Conservation (phyloP, 2,113 vertebrate species). For the Paraplagusia blochii region DNA sequence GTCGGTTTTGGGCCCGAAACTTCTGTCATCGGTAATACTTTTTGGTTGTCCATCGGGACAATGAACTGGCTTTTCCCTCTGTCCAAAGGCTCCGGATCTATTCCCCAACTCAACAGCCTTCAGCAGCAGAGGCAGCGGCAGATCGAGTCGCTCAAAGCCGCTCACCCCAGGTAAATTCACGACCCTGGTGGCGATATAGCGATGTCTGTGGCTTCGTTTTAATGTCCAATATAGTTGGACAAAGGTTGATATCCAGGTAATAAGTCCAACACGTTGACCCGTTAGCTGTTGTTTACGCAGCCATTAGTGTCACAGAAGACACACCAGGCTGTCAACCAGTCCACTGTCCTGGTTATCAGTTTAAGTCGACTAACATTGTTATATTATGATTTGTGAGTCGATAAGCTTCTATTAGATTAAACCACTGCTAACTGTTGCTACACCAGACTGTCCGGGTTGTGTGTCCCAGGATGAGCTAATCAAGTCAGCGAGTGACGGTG, state of each 20-base stretch:
- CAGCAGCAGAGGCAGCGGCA: conserved; percentile 93
- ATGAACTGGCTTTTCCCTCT: conserved; percentile 95
- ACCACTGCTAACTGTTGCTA: background rate
- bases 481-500: conserved; percentile 7
- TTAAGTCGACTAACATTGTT: no score
- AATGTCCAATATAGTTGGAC: no score
- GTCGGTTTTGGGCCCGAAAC: conserved; percentile 4
- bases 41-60: conserved; percentile 54
- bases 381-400: no score
- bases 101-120: conserved; percentile 82
- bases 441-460: background rate
- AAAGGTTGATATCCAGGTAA: no score
- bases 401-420: background rate
- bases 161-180: conserved; percentile 81
- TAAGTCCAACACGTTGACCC: background rate
- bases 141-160: conserved; percentile 88
- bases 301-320: background rate
- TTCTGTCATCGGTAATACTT: conserved; percentile 19
- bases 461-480: background rate
- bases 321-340: background rate
- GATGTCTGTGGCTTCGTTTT: background rate
- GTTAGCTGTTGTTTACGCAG: conserved; percentile 1
- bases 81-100: conserved; percentile 80
- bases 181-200: background rate
- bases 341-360: background rate